Evolutionary conservation across 2,888 invertebrate species (phyloP), one percentile per base, ranked within the genome.

Genomic region (Cantharis nigra): DNA sequence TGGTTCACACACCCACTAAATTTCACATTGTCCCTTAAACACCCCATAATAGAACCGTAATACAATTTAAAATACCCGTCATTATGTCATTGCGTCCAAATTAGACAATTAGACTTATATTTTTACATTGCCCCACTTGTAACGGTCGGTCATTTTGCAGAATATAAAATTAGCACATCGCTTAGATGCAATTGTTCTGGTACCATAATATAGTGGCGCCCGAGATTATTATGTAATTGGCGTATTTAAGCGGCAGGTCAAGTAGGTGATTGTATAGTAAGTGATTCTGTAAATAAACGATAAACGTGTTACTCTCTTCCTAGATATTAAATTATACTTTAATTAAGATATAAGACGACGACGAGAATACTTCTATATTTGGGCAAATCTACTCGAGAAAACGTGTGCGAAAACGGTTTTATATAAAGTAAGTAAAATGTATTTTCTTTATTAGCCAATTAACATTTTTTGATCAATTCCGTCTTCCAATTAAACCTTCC

Each of bases 371-470:
- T 72, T 72, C 80, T 80, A 72, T 85, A 85, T 85, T 86, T 85
- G 86, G 86, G 83, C 81, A 85, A 83, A 84, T 83, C 86, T 80
- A 83, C 83, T 82, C 80, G 81, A 75, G 63, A 64, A 72, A 70
- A 81, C 82, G 83, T 82, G 84, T 85, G 85, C 85, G 85, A 85
- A 85, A 86, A 85, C 80, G 82, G 85, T 84, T 82, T 85, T 83
- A 78, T 67, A 49, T 49, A 49, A 49, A 49, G 7, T n/a, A 7
- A 49, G 9, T 7, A 9, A 49, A 49, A 49, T 49, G n/a, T 49
- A 49, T 49, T 49, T n/a, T 49, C n/a, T 49, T 49, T 49, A 7
- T 49, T 9, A 7, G 9, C 49, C 49, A 49, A 49, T 49, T 49
- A 49, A 49, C n/a, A 49, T 49, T 49, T 49, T 49, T 49, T 49